phyloP scores from a whole-genome alignment of 1,140 invertebrate species.

The Drosophila tsacasi region DNA sequence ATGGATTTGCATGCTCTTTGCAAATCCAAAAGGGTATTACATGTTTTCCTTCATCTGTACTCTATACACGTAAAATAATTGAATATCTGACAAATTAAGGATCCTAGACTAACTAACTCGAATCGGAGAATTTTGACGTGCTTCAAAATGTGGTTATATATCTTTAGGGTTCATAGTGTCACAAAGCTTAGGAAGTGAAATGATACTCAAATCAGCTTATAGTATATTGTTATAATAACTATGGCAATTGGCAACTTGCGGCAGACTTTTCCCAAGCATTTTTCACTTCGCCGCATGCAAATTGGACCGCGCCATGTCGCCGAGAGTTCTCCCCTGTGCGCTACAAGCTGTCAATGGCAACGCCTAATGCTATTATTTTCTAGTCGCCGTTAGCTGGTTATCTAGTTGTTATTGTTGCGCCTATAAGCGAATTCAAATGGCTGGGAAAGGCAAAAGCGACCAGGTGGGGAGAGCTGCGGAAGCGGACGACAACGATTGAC shows the following conservation, averaged over 20 bases:
- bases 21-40: no score
- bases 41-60: neutral
- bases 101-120: no score
- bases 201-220: constrained; percentile 13
- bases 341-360: constrained; percentile 64
- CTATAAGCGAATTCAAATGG: constrained; percentile 46
- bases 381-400: constrained; percentile 47
- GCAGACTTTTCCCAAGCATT: constrained; percentile 57
- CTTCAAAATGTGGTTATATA: neutral
- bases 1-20: no score
- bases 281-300: constrained; percentile 50
- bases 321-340: neutral
- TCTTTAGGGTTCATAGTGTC: neutral
- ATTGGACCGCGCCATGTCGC: constrained; percentile 24
- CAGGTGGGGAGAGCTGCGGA: constrained; percentile 21
- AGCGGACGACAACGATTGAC: constrained; percentile 44
- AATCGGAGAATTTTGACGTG: neutral
- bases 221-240: constrained; percentile 12
- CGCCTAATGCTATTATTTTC: constrained; percentile 68
- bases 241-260: constrained; percentile 32
- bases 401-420: constrained; percentile 38
- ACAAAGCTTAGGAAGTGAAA: neutral
- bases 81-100: neutral
- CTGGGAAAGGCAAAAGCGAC: constrained; percentile 25
- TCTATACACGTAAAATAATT: no score